Base-by-base conservation (phyloP, 2,888 invertebrate genomes). In the Idaea aversata region DNA sequence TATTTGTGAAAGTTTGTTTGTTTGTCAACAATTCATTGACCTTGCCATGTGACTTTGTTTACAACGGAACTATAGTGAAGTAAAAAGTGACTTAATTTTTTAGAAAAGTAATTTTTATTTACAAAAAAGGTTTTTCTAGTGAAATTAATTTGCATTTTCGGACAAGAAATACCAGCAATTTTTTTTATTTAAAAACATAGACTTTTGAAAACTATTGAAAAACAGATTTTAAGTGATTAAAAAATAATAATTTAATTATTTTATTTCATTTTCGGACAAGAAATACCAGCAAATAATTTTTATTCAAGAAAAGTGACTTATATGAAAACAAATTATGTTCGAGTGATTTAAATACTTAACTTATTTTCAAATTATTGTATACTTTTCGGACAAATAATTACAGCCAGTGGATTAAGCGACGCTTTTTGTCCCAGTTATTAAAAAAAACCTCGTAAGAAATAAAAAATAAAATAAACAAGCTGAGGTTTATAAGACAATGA, bases 11-110 rank as follows among this genome's bases (percentile, higher is more conserved):
- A 13, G 47, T 59, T 5, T 61, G 36, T 62, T 15, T n/a, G 63
- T 5, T 57, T 61, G 25, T 61, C 6, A 63, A 61, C 47, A 63
- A 61, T 65, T 35, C 59, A 38, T 58, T 25, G 10, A 5, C 62
- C 15, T 65, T 35, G 5, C 15, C 6, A 58, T 16, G 59, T 67
- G 25, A 65, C 59, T 59, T 47, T 47, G 47, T 47, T 47, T 47
- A 47, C 47, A 47, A 47, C 7, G 25, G 25, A 47, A 7, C 47
- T 47, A 6, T 47, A 4, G 47, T 47, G 47, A 47, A 47, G 47
- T 47, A 1, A 10, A 47, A 7, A 47, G 47, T 1, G 0, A 47
- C 7, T 47, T 47, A 6, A 13, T 47, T 7, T 47, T 13, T 13
- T 4, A 7, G 47, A 3, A 13, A 7, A 47, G 10, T 38, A 13